Conservation (phyloP, 2,888 invertebrate species). For the Caenorhabditis sinica region DNA sequence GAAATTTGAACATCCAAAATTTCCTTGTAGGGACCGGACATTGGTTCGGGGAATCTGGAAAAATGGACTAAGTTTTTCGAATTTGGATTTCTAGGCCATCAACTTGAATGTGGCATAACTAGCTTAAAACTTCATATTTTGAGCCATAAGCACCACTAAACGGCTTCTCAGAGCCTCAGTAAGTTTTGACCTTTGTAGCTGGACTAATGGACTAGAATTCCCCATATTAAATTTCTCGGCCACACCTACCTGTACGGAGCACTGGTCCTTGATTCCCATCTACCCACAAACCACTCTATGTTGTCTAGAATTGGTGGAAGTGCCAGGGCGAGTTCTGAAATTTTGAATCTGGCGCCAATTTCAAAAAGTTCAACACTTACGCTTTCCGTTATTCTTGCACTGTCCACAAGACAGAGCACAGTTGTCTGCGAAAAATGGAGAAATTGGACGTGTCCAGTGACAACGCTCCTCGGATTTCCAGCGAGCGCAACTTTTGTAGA, state of each 20-base stretch:
- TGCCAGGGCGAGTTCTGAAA: constrained; percentile 75
- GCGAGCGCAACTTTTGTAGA: constrained; percentile 79
- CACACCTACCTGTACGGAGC: constrained; percentile 54
- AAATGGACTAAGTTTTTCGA: background rate
- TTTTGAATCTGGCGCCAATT: background rate
- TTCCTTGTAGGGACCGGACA: constrained; percentile 78
- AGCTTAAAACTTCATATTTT: too few relatives aligned
- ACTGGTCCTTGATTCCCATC: constrained; percentile 79
- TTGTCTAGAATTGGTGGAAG: constrained; percentile 81
- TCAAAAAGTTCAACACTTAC: background rate
- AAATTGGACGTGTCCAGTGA: constrained; percentile 77
- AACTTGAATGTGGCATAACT: too few relatives aligned
- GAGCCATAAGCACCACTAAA: too few relatives aligned
- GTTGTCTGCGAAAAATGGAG: constrained; percentile 82
- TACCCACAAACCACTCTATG: constrained; percentile 81
- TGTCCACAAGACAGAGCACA: constrained; percentile 79
- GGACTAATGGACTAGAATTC: background rate
- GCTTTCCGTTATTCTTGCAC: constrained; percentile 74
- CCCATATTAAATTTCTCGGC: too few relatives aligned
- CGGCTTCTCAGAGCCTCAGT: too few relatives aligned
- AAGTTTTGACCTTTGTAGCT: too few relatives aligned
- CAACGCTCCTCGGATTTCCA: constrained; percentile 82
- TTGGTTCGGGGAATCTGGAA: constrained; percentile 77
- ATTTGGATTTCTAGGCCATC: too few relatives aligned
- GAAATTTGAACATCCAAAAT: constrained; percentile 77